These are phyloP conservation scores for Prorops nasuta DNA, from an alignment of 1,140 invertebrate genomes.

Conservation along the genomic window DNA sequence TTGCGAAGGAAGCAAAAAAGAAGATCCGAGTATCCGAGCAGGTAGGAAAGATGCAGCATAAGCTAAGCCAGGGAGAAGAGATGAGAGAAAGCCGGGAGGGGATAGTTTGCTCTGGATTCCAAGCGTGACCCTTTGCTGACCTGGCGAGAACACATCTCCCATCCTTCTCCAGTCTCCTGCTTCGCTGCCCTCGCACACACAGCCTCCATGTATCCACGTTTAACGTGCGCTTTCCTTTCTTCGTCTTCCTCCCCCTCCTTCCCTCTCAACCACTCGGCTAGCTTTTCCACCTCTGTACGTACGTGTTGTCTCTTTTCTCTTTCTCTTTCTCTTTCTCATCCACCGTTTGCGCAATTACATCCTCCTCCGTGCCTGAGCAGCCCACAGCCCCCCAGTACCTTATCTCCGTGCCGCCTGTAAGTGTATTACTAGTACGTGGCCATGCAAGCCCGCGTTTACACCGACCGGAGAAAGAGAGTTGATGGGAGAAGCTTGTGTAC, in stretches of 20 bases:
- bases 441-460: neutral
- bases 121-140: constrained; percentile 54
- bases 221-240: neutral
- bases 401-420: neutral
- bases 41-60: constrained; percentile 18
- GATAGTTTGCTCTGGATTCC: constrained; percentile 58
- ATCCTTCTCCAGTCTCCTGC: constrained; percentile 5
- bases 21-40: too few relatives aligned
- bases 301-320: neutral
- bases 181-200: neutral
- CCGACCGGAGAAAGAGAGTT: neutral
- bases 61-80: constrained; percentile 6
- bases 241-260: constrained; percentile 9
- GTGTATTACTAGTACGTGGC: neutral
- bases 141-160: constrained; percentile 52
- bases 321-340: constrained; percentile 7
- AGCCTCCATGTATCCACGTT: too few relatives aligned
- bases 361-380: too few relatives aligned
- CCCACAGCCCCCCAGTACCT: neutral
- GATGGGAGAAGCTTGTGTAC: neutral
- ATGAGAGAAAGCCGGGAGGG: constrained; percentile 30
- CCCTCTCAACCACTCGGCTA: constrained; percentile 15
- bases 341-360: constrained; percentile 1
- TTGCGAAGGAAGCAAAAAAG: too few relatives aligned
- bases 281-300: neutral